A percentile compares a stretch with the other conserved stretches of the same genome.
Conservation (phyloP, 2,113 vertebrate species). For the Pao palembangensis region DNA sequence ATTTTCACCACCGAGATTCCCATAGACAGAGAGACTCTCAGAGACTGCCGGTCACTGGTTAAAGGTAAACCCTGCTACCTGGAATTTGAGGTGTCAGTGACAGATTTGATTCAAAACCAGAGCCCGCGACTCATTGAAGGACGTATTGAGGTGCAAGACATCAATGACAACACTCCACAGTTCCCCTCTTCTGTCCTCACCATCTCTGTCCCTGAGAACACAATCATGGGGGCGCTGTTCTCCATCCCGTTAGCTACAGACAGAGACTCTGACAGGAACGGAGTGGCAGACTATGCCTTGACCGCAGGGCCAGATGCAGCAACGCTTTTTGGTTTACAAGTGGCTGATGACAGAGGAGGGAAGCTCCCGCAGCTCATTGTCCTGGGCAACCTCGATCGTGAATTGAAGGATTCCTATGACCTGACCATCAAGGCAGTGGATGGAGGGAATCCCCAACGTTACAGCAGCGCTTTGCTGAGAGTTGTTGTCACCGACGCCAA, state of each 20-base stretch:
- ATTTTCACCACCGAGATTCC: slow-evolving; percentile 97
- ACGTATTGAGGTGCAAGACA: slow-evolving; percentile 93
- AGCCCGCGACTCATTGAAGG: slow-evolving; percentile 92
- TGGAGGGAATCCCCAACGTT: slow-evolving; percentile 87
- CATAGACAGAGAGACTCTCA: slow-evolving; percentile 90
- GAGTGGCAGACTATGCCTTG: slow-evolving; percentile 91
- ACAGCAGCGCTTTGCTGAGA: slow-evolving; percentile 91
- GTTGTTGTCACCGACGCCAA: slow-evolving; percentile 94
- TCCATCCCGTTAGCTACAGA: slow-evolving; percentile 91
- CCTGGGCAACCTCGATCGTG: slow-evolving; percentile 91
- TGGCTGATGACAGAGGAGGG: slow-evolving; percentile 93
- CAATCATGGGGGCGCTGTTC: slow-evolving; percentile 87
- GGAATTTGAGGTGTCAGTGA: slow-evolving; percentile 97
- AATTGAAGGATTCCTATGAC: slow-evolving; percentile 94
- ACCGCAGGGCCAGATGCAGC: slow-evolving; percentile 85
- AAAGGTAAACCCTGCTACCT: slow-evolving; percentile 88
- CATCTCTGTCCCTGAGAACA: slow-evolving; percentile 93
- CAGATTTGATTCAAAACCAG: slow-evolving; percentile 85
- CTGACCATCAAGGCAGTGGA: slow-evolving; percentile 96
- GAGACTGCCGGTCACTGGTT: slow-evolving; percentile 84
- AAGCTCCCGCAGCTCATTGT: slow-evolving; percentile 96
- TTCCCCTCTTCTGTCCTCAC: slow-evolving; percentile 92
- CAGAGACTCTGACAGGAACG: slow-evolving; percentile 87
- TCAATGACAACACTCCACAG: slow-evolving; percentile 98
- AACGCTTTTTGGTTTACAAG: slow-evolving; percentile 91